Conservation (phyloP, 2,888 invertebrate genomes). For the Autographa gamma region DNA sequence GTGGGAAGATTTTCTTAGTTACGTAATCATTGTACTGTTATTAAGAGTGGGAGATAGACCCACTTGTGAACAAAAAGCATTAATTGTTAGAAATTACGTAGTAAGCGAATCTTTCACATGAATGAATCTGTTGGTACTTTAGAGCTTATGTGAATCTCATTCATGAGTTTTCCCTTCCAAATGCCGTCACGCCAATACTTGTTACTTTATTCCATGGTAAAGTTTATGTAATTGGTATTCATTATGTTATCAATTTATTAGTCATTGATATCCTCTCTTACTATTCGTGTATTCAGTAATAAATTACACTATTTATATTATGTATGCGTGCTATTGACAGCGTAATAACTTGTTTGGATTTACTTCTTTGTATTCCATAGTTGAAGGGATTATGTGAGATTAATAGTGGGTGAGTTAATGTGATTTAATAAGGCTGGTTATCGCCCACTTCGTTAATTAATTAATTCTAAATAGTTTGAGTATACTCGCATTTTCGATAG, state of each 20-base stretch:
- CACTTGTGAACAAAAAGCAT: constrained; percentile 51
- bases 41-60: constrained; percentile 49
- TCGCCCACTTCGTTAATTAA: neutral
- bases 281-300: neutral
- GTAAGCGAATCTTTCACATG: constrained; percentile 58
- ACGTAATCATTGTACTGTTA: constrained; percentile 53
- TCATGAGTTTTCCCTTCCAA: constrained; percentile 49
- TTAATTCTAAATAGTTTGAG: neutral
- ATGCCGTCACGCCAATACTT: neutral
- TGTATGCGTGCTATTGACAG: neutral
- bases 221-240: neutral
- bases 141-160: constrained; percentile 50
- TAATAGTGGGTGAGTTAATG: constrained; percentile 4
- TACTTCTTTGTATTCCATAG: neutral
- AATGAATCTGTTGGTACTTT: constrained; percentile 28
- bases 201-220: neutral
- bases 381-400: constrained; percentile 2
- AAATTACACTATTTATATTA: neutral
- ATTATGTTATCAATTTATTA: constrained; percentile 2
- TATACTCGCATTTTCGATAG: neutral
- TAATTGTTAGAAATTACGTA: constrained; percentile 58
- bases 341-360: constrained; percentile 1
- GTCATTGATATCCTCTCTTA: neutral
- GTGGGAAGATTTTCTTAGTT: constrained; percentile 55
- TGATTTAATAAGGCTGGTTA: neutral